Conservation (phyloP, 2,888 invertebrate genomes). For the Embidobia sp. region DNA sequence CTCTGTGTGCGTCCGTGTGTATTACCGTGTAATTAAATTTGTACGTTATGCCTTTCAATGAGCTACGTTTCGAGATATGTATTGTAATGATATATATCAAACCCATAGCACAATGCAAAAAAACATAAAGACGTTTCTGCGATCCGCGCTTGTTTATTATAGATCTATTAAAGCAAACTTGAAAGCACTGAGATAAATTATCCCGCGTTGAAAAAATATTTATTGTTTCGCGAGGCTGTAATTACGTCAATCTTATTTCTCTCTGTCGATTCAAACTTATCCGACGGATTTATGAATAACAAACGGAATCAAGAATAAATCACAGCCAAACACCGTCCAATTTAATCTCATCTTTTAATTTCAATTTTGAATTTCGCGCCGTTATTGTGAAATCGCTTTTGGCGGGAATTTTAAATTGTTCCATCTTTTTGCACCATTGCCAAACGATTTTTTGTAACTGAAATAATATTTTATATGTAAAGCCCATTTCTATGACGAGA, state of each 20-base stretch:
- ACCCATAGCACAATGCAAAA: slow-evolving; percentile 30
- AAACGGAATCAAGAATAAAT: no score
- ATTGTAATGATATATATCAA: slow-evolving; percentile 39
- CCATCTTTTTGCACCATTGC: no score
- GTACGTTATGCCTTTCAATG: slow-evolving; percentile 46
- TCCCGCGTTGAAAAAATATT: slow-evolving; percentile 31
- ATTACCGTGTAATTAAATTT: slow-evolving; percentile 46
- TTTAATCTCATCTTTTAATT: no score
- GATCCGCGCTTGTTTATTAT: slow-evolving; percentile 40
- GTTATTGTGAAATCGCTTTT: no score
- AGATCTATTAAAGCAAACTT: slow-evolving; percentile 50
- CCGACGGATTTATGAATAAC: no score
- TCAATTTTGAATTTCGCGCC: no score
- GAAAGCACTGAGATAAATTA: slow-evolving; percentile 44
- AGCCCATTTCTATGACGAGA: no score
- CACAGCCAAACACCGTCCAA: no score
- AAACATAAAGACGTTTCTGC: slow-evolving; percentile 46
- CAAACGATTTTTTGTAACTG: no score
- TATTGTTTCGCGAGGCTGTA: slow-evolving; percentile 36
- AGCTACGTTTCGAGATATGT: slow-evolving; percentile 26
- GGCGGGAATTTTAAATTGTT: no score
- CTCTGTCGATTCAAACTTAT: background rate
- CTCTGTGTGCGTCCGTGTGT: background rate
- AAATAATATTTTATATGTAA: no score
- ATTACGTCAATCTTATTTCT: slow-evolving; percentile 17